These are phyloP conservation scores for Typhlichthys eigenmanni DNA, from an alignment of 2,797 vertebrate genomes.

Conservation along the genomic window DNA sequence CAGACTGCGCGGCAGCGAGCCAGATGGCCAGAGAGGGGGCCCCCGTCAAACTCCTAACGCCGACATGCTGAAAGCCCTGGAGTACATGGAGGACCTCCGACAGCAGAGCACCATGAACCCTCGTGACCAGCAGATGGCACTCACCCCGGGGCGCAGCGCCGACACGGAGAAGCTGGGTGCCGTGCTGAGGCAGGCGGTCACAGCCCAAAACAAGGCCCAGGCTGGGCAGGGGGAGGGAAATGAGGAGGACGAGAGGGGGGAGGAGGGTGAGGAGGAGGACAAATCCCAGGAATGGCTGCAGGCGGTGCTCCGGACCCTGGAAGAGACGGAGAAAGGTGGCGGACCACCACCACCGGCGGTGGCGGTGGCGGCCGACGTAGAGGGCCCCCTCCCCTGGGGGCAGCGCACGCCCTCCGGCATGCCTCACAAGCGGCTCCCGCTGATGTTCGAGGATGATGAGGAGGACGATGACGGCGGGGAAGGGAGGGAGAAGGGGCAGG, in stretches of 20 bases:
- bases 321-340: conserved; percentile 81
- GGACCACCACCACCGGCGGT: conserved; percentile 45
- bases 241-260: conserved; percentile 62
- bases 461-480: conserved; percentile 55
- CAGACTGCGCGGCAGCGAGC: conserved; percentile 82
- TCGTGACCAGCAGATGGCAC: conserved; percentile 57
- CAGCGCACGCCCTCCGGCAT: conserved; percentile 69
- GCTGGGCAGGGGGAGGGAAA: conserved; percentile 62
- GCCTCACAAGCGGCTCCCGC: conserved; percentile 76
- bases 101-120: conserved; percentile 76
- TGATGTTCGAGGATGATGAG: conserved; percentile 81
- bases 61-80: conserved; percentile 92
- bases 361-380: background rate
- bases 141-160: conserved; percentile 65
- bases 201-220: conserved; percentile 37
- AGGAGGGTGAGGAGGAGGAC: conserved; percentile 74
- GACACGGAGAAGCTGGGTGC: conserved; percentile 61
- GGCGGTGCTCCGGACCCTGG: conserved; percentile 85
- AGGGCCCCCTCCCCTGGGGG: conserved; percentile 13
- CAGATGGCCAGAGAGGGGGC: conserved; percentile 71
- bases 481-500: conserved; percentile 37
- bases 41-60: conserved; percentile 76
- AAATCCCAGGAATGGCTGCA: conserved; percentile 86
- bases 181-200: conserved; percentile 61
- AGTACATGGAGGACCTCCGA: conserved; percentile 90